Conservation (phyloP, 2,797 vertebrate genomes). For the Labeo calbasu region DNA sequence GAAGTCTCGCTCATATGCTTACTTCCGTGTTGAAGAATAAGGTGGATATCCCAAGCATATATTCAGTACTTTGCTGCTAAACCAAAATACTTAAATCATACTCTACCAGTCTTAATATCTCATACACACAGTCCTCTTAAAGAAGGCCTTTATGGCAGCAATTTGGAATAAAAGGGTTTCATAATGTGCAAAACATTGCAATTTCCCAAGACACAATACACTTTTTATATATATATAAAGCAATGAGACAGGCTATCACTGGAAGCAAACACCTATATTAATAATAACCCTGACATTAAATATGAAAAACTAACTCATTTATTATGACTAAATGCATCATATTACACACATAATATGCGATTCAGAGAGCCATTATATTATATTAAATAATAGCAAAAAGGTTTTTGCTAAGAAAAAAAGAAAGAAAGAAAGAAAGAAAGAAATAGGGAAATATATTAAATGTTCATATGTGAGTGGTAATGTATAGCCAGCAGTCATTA, state of each 20-base stretch:
- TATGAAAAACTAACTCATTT: background rate
- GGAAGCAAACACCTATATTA: background rate
- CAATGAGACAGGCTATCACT: background rate
- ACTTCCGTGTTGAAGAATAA: too few relatives aligned
- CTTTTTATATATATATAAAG: background rate
- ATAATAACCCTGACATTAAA: conserved; percentile 1
- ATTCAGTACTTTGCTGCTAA: background rate
- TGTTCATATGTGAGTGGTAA: background rate
- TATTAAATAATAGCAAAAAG: background rate
- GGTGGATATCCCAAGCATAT: background rate
- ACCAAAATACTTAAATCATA: background rate
- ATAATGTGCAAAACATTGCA: background rate
- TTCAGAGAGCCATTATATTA: background rate
- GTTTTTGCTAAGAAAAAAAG: background rate
- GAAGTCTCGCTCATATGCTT: too few relatives aligned
- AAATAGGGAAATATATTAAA: background rate
- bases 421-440: too few relatives aligned
- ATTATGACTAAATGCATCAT: background rate
- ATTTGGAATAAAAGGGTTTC: background rate
- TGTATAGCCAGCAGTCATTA: background rate
- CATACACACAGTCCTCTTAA: background rate
- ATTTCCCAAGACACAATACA: background rate
- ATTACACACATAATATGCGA: background rate
- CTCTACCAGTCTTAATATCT: background rate
- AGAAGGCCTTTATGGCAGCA: background rate